phyloP scores from a whole-genome alignment of 2,113 vertebrate species.

The Centropus unirufus region DNA sequence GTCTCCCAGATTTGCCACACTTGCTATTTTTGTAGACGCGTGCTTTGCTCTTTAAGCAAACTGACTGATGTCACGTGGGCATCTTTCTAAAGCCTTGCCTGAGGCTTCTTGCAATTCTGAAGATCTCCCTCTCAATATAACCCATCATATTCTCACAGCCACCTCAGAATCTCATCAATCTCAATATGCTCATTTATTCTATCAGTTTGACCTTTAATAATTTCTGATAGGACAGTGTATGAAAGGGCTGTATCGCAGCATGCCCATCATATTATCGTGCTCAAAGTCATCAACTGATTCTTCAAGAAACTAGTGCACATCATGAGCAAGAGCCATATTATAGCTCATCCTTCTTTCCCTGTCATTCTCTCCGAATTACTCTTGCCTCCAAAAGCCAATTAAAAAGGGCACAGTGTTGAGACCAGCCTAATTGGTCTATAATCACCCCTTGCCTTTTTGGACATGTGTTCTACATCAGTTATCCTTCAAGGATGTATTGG shows the following conservation, averaged over 20 bases:
- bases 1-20: background rate
- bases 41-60: background rate
- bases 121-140: background rate
- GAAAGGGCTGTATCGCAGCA: rapidly evolving
- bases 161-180: background rate
- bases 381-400: background rate
- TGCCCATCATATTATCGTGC: rapidly evolving
- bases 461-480: background rate
- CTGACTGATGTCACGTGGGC: background rate
- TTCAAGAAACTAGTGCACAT: background rate
- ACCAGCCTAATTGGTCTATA: background rate
- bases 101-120: background rate
- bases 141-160: background rate
- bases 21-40: background rate
- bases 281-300: background rate
- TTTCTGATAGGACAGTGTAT: rapidly evolving
- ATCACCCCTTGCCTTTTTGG: background rate
- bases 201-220: background rate
- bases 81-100: background rate
- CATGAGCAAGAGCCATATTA: rapidly evolving
- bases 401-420: background rate
- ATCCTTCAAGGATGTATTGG: background rate
- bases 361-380: background rate
- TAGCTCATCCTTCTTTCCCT: background rate
- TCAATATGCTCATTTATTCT: background rate